Evolutionary conservation across 2,113 vertebrate genomes (phyloP).

Genomic region (Aythya baeri): DNA sequence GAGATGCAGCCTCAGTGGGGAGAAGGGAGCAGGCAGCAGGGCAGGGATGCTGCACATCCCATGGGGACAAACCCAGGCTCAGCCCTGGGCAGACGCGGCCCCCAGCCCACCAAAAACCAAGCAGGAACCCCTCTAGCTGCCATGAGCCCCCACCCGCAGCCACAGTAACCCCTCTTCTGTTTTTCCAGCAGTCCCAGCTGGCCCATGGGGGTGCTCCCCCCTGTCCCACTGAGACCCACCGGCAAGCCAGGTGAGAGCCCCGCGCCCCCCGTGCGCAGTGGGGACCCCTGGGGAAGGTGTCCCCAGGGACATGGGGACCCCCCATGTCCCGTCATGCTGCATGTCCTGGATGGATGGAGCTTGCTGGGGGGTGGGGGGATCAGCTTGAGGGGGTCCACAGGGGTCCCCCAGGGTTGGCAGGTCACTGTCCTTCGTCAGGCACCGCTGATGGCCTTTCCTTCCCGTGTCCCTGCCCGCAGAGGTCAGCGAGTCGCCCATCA

Average conservation of each 20-base stretch:
- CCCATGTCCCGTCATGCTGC: not conserved
- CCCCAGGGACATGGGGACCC: not conserved
- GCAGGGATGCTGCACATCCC: not conserved
- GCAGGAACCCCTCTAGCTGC: not conserved
- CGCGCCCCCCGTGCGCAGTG: rapidly evolving
- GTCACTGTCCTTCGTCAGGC: not conserved
- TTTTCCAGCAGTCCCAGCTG: constrained; percentile 46
- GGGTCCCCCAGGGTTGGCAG: not conserved
- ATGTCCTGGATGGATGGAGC: rapidly evolving
- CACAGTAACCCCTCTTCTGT: not conserved
- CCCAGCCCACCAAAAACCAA: not conserved
- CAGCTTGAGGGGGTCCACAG: rapidly evolving
- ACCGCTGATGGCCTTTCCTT: not conserved
- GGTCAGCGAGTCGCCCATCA: constrained; percentile 64
- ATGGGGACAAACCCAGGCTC: rapidly evolving
- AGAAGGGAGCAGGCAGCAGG: not conserved
- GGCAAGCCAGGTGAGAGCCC: constrained; percentile 61
- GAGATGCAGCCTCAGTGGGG: not conserved
- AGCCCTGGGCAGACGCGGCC: rapidly evolving
- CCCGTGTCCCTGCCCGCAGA: constrained; percentile 10
- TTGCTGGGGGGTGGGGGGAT: not conserved
- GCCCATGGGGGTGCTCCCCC: not conserved
- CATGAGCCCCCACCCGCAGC: rapidly evolving
- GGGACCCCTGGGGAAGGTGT: not conserved
- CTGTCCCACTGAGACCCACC: constrained; percentile 1